Percentiles rank a stretch among this genome's conserved stretches.
phyloP scores from a whole-genome alignment of 1,140 invertebrate genomes.

The Cotesia typhae region DNA sequence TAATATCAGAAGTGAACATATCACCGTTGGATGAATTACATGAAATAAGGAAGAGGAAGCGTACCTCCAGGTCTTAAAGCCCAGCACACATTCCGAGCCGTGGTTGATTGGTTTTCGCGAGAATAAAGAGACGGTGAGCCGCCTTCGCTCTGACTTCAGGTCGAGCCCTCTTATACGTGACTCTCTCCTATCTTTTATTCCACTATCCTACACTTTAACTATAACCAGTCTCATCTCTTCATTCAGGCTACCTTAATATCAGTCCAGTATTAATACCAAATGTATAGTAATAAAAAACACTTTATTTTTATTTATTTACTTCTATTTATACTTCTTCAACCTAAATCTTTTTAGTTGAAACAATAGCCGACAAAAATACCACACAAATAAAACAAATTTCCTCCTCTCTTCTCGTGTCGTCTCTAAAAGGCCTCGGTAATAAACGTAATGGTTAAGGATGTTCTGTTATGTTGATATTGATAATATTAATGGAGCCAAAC shows the following conservation, averaged over 20 bases:
- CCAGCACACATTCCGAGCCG: conserved; percentile 47
- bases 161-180: conserved; percentile 28
- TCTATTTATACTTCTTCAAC: background rate
- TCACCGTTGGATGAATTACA: conserved; percentile 23
- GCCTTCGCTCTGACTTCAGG: conserved; percentile 33
- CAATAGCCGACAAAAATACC: too few species aligned
- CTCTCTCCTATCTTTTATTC: background rate
- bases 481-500: conserved; percentile 23
- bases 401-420: too few species aligned
- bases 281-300: background rate
- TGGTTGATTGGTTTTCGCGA: conserved; percentile 54
- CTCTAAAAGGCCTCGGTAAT: conserved; percentile 1
- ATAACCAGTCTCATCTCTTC: too few species aligned
- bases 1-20: background rate
- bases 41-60: conserved; percentile 40
- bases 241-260: too few species aligned
- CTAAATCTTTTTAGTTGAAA: too few species aligned
- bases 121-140: background rate
- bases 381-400: too few species aligned
- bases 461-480: background rate
- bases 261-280: too few species aligned
- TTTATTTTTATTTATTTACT: background rate
- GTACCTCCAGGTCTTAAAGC: conserved; percentile 33
- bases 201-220: background rate
- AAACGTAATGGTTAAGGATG: background rate